Evolutionary conservation across 2,113 vertebrate species (phyloP).

Genomic region (Zosterops japonicus): DNA sequence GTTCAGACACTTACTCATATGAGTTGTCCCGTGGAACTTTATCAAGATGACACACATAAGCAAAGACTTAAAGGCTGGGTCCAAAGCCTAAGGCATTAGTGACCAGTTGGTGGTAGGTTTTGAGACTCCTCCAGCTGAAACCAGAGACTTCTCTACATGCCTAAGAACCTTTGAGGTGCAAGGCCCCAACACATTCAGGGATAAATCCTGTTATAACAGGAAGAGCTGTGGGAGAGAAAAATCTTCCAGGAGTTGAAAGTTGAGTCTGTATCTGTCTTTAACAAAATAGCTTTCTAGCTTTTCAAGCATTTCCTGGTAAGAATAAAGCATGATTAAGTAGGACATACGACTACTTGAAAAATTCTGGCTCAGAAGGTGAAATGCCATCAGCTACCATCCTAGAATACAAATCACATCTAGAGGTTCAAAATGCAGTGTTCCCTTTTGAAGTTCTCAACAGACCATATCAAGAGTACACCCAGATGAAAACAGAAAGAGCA

Average conservation of each 20-base stretch:
- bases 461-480: neutral
- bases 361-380: neutral
- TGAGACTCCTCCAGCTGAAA: neutral
- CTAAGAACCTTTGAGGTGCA: fast-evolving
- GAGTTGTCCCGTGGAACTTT: slow-evolving; percentile 13
- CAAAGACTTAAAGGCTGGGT: neutral
- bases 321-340: neutral
- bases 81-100: neutral
- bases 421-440: neutral
- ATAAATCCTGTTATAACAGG: neutral
- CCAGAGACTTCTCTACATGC: neutral
- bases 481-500: neutral
- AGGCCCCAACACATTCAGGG: neutral
- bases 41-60: neutral
- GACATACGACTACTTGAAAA: neutral
- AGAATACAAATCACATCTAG: neutral
- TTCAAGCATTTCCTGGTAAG: neutral
- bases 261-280: neutral
- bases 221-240: neutral
- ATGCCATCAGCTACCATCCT: neutral
- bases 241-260: neutral
- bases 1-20: neutral
- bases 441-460: neutral
- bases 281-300: neutral
- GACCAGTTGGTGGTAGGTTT: neutral